Percentiles rank a stretch among this genome's conserved stretches.
These are phyloP conservation scores for Agrilus mali DNA, from an alignment of 2,888 invertebrate genomes.

Conservation along the genomic window DNA sequence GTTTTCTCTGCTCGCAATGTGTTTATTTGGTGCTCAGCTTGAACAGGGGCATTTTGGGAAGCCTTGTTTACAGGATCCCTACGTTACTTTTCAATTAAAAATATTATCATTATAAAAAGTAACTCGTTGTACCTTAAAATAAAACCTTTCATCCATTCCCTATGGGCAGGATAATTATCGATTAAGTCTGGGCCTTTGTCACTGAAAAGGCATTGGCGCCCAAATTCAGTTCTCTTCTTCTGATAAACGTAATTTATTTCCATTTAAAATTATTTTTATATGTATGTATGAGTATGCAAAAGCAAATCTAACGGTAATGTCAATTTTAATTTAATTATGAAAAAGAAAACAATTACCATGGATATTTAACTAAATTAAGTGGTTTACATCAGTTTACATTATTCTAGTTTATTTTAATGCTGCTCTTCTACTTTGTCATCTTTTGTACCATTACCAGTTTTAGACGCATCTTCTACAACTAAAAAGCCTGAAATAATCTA, in stretches of 20 bases:
- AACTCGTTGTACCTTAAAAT: slow-evolving; percentile 17
- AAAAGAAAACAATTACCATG: too few species aligned
- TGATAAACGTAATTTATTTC: slow-evolving; percentile 46
- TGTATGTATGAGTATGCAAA: too few species aligned
- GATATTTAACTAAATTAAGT: too few species aligned
- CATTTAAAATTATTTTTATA: slow-evolving; percentile 23
- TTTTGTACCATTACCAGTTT: too few species aligned
- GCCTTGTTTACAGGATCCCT: slow-evolving; percentile 50
- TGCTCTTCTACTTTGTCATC: too few species aligned
- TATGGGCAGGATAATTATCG: slow-evolving; percentile 50
- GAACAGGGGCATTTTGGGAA: slow-evolving; percentile 47
- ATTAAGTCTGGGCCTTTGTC: slow-evolving; percentile 53
- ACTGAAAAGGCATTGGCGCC: slow-evolving; percentile 55
- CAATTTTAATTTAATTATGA: too few species aligned
- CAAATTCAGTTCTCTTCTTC: slow-evolving; percentile 58
- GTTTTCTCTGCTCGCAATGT: slow-evolving; percentile 58
- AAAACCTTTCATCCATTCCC: slow-evolving; percentile 25
- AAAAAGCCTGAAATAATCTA: too few species aligned
- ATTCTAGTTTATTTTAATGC: too few species aligned
- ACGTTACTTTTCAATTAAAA: background rate
- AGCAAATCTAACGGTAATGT: too few species aligned
- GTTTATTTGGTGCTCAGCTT: slow-evolving; percentile 53
- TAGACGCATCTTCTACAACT: too few species aligned
- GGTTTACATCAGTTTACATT: too few species aligned
- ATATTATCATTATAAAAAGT: too few species aligned